Percentiles rank a stretch among this genome's conserved stretches.
These are phyloP conservation scores for Carposina sasakii DNA, from an alignment of 1,140 invertebrate species.

Conservation along the genomic window DNA sequence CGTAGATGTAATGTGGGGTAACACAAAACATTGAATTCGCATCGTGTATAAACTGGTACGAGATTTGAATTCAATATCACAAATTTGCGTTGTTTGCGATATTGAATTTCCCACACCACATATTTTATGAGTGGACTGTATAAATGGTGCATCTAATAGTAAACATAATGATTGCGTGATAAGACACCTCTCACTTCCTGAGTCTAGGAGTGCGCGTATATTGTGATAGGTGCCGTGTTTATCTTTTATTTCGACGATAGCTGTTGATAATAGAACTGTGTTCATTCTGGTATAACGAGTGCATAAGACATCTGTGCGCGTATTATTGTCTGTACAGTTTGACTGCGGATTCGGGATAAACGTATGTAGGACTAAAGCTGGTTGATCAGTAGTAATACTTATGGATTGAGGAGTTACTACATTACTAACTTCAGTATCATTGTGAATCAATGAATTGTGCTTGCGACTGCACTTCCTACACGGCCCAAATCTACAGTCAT, in stretches of 20 bases:
- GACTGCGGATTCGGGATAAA: neutral
- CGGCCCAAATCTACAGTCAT: neutral
- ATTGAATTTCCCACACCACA: neutral
- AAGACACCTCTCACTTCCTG: neutral
- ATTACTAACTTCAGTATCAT: neutral
- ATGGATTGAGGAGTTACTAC: no score
- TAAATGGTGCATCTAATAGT: neutral
- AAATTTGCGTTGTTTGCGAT: neutral
- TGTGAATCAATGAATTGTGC: slow-evolving; percentile 1
- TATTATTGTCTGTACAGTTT: neutral
- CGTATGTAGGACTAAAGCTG: neutral
- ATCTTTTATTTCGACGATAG: neutral
- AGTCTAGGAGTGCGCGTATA: neutral
- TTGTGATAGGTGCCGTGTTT: neutral
- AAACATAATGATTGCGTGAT: neutral
- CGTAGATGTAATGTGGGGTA: neutral
- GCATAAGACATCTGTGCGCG: no score
- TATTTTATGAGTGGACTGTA: neutral
- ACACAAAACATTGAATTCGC: neutral
- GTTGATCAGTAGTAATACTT: no score
- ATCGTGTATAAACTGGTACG: neutral
- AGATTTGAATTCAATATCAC: neutral
- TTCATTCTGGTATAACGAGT: no score
- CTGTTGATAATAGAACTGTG: neutral
- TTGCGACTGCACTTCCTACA: neutral